Evolutionary conservation across 2,113 vertebrate genomes (phyloP).

Genomic region (Petaurus breviceps): DNA sequence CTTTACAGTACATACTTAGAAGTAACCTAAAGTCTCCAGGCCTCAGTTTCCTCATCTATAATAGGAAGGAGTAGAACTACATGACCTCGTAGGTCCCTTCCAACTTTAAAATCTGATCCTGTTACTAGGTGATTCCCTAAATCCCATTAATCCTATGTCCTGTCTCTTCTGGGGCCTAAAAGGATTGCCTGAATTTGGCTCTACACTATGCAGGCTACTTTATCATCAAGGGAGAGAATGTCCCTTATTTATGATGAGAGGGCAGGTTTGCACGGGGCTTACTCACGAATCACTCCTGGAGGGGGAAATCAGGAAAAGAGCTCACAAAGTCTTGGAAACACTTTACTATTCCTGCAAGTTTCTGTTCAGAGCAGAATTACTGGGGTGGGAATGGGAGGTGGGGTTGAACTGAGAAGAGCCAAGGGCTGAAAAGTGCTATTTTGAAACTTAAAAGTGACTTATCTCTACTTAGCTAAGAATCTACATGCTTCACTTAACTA

Average conservation of each 20-base stretch:
- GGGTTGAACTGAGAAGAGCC: background rate
- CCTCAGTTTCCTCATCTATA: background rate
- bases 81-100: background rate
- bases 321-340: background rate
- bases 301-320: background rate
- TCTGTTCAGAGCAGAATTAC: background rate
- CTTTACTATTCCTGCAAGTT: background rate
- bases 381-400: background rate
- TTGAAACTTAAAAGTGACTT: background rate
- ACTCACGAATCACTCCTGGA: background rate
- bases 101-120: background rate
- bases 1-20: background rate
- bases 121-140: background rate
- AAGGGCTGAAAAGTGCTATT: background rate
- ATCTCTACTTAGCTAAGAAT: background rate
- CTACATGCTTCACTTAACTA: background rate
- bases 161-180: background rate
- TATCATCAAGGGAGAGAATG: background rate
- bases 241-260: background rate
- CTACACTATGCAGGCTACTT: background rate
- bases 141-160: background rate
- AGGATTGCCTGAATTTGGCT: background rate
- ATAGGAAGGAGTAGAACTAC: background rate
- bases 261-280: background rate
- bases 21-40: background rate